Base-by-base conservation (phyloP, 2,113 vertebrate genomes). In the Zosterops lateralis region DNA sequence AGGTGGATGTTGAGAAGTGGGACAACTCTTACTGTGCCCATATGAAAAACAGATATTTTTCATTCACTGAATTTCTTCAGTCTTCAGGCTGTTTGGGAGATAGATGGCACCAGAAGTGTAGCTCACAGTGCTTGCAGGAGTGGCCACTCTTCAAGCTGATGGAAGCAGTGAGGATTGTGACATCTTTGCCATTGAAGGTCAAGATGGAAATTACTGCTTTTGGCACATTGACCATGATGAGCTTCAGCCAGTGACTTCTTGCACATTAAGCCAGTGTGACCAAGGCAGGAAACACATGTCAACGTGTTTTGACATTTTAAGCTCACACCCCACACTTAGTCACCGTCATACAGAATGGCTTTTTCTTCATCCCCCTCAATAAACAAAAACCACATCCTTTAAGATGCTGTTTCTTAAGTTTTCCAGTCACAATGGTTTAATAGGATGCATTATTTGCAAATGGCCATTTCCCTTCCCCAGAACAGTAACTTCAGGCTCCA, bases 121-220 rank as follows among this genome's bases (percentile, higher is more conserved):
- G 66, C 50, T 83, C 19, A 0, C 9, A 34, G 58, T 38, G 26
- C 12, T 48, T 54, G 38, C 34, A 29, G 82, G n/a, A 81, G 29
- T 44, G 34, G 26, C 64, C 21, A 3, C 32, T 87, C 48, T 88
- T 66, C 15, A 34, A 5, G 51, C 34, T 65, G 34, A 17, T 83
- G 47, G 26, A 77, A 67, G 60, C 51, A 40, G 34, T 40, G 48
- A 54, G 54, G 60, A 9, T 14, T 36, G 20, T 66, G 80, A 64
- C 44, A 24, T 88, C 75, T 81, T 73, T 86, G 68, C 76, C 3
- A 3, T 48, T 87, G 66, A 86, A 93, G 76, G 68, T 90, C 92
- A 81, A 42, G 48, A 19, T 87, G 86, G 88, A 96, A 93, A 90
- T 86, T 92, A 32, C 65, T 82, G 53, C 68, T 94, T 36, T 86